Evolutionary conservation across 2,113 vertebrate species (phyloP).

Genomic region (Rhizomys pruinosus): DNA sequence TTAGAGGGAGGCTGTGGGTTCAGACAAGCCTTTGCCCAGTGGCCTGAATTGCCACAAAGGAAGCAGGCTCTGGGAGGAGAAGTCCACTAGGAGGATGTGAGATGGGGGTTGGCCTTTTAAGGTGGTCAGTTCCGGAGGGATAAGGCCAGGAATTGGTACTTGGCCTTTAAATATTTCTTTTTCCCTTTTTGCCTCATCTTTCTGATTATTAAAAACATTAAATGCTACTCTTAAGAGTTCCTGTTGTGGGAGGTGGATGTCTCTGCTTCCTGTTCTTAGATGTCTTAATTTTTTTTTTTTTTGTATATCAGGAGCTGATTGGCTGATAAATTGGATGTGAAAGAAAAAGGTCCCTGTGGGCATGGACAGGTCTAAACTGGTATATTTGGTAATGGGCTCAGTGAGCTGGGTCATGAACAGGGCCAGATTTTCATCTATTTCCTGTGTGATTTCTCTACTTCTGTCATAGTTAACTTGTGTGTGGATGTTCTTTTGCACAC

Average conservation of each 20-base stretch:
- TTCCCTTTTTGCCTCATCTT: not conserved
- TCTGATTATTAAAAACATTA: not conserved
- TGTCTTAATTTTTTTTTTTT: not conserved
- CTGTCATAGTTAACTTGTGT: not conserved
- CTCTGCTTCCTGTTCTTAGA: not conserved
- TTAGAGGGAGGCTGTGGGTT: too few relatives aligned
- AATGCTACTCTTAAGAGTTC: not conserved
- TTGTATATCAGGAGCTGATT: not conserved
- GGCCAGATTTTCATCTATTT: not conserved
- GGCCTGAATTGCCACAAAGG: too few relatives aligned
- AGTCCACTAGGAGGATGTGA: too few relatives aligned
- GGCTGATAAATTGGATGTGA: not conserved
- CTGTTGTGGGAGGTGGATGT: too few relatives aligned
- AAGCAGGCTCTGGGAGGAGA: too few relatives aligned
- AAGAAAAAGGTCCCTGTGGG: not conserved
- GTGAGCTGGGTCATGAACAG: not conserved
- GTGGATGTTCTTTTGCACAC: not conserved
- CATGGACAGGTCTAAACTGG: too few relatives aligned
- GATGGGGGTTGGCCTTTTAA: too few relatives aligned
- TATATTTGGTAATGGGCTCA: not conserved
- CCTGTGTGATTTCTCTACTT: not conserved
- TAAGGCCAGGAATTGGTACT: not conserved
- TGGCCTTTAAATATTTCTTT: not conserved
- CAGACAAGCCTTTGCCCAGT: too few relatives aligned
- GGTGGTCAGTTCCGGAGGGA: not conserved